Conservation (phyloP, 2,888 invertebrate genomes). For the Melieria omissa region DNA sequence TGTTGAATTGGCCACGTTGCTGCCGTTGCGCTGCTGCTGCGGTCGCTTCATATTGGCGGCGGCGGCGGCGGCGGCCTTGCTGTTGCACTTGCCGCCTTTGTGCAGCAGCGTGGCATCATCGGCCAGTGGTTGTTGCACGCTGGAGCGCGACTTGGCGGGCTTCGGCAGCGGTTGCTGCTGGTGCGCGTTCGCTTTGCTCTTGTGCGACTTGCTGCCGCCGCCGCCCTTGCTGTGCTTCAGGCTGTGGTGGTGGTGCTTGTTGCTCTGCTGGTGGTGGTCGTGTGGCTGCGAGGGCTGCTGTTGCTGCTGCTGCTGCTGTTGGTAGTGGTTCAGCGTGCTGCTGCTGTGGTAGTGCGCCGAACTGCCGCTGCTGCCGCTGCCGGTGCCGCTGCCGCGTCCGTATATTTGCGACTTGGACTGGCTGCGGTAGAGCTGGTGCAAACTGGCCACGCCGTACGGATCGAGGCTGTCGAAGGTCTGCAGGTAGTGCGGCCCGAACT, state of each 20-base stretch:
- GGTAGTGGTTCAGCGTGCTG: constrained; percentile 48
- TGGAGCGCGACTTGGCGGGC: constrained; percentile 18
- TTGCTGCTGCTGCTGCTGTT: constrained; percentile 43
- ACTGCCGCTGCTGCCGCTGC: constrained; percentile 46
- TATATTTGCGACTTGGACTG: constrained; percentile 64
- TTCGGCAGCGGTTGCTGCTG: constrained; percentile 49
- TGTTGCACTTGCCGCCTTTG: constrained; percentile 34
- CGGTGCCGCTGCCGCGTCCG: constrained; percentile 57
- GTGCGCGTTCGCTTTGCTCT: constrained; percentile 43
- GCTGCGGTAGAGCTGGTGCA: constrained; percentile 55
- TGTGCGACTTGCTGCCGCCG: constrained; percentile 28
- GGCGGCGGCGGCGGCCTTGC: constrained; percentile 34
- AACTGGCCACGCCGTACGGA: constrained; percentile 61
- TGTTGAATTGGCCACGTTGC: background rate
- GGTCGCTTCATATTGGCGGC: constrained; percentile 33
- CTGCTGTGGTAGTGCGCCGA: constrained; percentile 48
- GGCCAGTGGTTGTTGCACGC: background rate
- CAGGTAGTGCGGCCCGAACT: constrained; percentile 62
- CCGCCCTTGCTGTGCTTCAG: constrained; percentile 52
- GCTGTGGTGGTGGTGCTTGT: constrained; percentile 56
- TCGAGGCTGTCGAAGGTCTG: constrained; percentile 63
- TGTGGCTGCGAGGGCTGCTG: constrained; percentile 35
- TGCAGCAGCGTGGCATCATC: too few relatives aligned
- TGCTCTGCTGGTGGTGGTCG: constrained; percentile 47
- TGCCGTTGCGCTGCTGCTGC: constrained; percentile 41